Evolutionary conservation across 2,888 invertebrate genomes (phyloP), one percentile per base, ranked within the genome.

Genomic region (Trachelus iudaicus): DNA sequence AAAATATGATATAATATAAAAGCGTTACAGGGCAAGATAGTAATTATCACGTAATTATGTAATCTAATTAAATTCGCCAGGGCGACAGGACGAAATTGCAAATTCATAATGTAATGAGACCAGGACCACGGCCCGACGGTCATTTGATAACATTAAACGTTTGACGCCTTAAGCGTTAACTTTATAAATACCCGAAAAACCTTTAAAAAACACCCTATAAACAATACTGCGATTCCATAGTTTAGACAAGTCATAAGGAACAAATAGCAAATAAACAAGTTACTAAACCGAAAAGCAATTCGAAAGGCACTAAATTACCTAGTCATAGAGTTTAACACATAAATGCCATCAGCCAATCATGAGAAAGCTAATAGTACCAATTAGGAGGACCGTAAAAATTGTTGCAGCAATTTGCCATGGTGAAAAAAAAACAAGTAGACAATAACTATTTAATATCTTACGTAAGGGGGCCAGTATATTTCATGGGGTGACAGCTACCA

Each of bases 1-100:
- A 56, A 56, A 56, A 9, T 56, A 23, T 23, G 56, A 56, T 74
- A 37, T 31, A 73, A 73, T 34, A 34, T 74, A 74, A 37, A 35
- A 74, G n/a, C 74, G 33, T 34, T 13, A n/a, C 35, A 35, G 12
- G 74, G n/a, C 34, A 37, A 37, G 82, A 80, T 80, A 82, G 84
- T 81, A 86, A 87, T 87, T 86, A 85, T 82, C 79, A 78, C 81
- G 83, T 86, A 87, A 87, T 84, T 80, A 81, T 81, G 75, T 88
- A 85, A 88, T 83, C 80, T 81, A 69, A 82, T 88, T 86, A 88
- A 84, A 79, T 81, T 81, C 77, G 81, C 77, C 82, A 74, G 77
- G 80, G 40, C 80, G 85, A 81, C 84, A 79, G 79, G 81, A 71
- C 75, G 80, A 83, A 85, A 88, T 87, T 85, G 83, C 83, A 82